phyloP scores from a whole-genome alignment of 2,888 invertebrate genomes.

The Reticulitermes lucifugus region DNA sequence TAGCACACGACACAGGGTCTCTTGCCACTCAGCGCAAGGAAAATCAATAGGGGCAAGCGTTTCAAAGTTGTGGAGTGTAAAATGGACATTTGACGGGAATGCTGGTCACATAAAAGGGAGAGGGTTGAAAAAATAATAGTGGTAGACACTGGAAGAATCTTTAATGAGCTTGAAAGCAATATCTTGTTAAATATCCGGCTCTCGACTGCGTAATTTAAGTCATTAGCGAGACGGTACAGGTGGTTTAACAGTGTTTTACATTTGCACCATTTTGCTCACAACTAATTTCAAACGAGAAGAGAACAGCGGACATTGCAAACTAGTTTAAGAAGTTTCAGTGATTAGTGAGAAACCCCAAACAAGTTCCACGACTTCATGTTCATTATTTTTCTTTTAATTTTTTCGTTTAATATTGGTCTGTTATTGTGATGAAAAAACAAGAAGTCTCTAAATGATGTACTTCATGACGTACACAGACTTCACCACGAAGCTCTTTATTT shows the following conservation, averaged over 20 bases:
- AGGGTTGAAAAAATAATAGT: background rate
- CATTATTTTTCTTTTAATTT: too few species aligned
- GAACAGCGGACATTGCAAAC: too few species aligned
- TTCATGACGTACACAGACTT: too few species aligned
- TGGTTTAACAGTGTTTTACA: background rate
- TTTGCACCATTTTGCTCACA: background rate
- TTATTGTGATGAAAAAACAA: too few species aligned
- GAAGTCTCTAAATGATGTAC: too few species aligned
- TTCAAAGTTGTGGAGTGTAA: conserved; percentile 17
- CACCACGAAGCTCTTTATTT: too few species aligned
- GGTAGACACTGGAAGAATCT: conserved; percentile 14
- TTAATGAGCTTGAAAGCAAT: conserved; percentile 36
- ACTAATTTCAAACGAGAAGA: background rate
- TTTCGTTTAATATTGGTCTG: too few species aligned
- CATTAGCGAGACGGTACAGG: conserved; percentile 3
- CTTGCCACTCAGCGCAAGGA: background rate
- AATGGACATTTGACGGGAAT: conserved; percentile 20
- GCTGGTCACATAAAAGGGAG: conserved; percentile 16
- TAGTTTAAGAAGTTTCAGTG: too few species aligned
- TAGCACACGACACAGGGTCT: background rate
- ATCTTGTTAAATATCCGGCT: conserved; percentile 12
- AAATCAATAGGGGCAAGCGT: conserved; percentile 28
- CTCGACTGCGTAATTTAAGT: background rate
- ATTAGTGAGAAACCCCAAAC: too few species aligned
- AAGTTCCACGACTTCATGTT: too few species aligned